Percentiles rank a stretch among this genome's conserved stretches.
Evolutionary conservation across 2,888 invertebrate species (phyloP).

Genomic region (Volucella bombylans): DNA sequence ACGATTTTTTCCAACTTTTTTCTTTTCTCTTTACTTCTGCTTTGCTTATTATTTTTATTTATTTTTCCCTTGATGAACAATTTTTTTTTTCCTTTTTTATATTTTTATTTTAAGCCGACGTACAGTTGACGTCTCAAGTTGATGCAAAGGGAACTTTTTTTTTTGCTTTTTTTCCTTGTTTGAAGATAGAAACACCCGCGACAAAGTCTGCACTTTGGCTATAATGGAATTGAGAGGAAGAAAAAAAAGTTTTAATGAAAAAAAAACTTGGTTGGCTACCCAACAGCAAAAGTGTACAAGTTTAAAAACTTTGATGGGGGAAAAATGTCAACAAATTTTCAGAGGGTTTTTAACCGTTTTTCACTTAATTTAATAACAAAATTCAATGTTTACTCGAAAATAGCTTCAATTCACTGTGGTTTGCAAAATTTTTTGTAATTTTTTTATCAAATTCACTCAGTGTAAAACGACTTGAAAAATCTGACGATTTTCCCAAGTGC

Average conservation of each 20-base stretch:
- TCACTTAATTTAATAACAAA: constrained; percentile 61
- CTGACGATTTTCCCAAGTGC: constrained; percentile 74
- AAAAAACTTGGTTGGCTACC: constrained; percentile 59
- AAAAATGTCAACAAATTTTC: constrained; percentile 76
- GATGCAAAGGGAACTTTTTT: constrained; percentile 49
- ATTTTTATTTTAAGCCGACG: constrained; percentile 39
- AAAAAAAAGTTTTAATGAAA: constrained; percentile 10
- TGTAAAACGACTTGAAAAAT: constrained; percentile 72
- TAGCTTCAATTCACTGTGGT: constrained; percentile 66
- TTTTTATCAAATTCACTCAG: constrained; percentile 62
- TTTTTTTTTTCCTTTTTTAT: constrained; percentile 22
- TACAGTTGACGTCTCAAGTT: constrained; percentile 43
- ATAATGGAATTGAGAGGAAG: background rate
- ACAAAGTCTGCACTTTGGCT: constrained; percentile 65
- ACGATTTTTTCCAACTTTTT: constrained; percentile 19
- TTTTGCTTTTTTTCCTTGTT: constrained; percentile 22
- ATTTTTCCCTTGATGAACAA: constrained; percentile 13
- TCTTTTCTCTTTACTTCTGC: background rate
- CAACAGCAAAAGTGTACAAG: constrained; percentile 62
- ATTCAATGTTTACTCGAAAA: constrained; percentile 69
- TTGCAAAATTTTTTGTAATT: constrained; percentile 68
- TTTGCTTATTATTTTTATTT: constrained; percentile 8
- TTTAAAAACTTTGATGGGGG: constrained; percentile 26
- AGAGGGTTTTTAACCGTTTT: constrained; percentile 65
- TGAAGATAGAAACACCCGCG: constrained; percentile 69